Evolutionary conservation across 2,888 invertebrate genomes (phyloP), one percentile per base, ranked within the genome.

Genomic region (Taenaris catops): DNA sequence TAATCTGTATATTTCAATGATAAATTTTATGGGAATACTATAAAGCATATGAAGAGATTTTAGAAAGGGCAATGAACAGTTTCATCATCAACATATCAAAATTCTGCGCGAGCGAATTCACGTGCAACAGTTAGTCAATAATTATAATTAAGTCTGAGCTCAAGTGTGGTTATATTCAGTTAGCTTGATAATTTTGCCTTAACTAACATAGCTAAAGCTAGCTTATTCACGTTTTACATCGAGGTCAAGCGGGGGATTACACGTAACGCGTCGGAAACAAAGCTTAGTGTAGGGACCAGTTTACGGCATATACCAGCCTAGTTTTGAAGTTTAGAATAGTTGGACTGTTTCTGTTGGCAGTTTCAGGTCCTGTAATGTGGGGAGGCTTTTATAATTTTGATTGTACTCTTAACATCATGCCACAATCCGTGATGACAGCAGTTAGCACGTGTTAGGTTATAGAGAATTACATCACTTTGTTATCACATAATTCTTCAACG

Each of bases 231-330:
- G 27, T 38, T 28, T 35, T 34, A 38, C 40, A 39, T 33, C 29
- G 36, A 44, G 43, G 40, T 38, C 40, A 38, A 40, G 27, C 34
- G 25, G 27, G 28, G 40, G 44, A 40, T 40, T 38, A 42, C 38
- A 42, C 42, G 38, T 38, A 42, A 35, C 35, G 38, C 35, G 29
- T 37, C 33, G 18, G 12, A 18, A 29, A 37, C 33, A 37, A 33
- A 37, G 31, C 23, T n/a, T 23, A 23, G 9, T 9, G 16, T 4
- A 4, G 29, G 16, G 16, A n/a, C 16, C 23, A 9, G 31, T 31
- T 16, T 31, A 7, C 18, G 18, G 2, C 7, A n/a, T 7, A 19
- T 3, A 19, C 6, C 19, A 19, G 7, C 1, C n/a, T 7, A 19
- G 19, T 7, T 3, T 7, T 19, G 7, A 7, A 19, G 19, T 19